These are phyloP conservation scores for Uloborus diversus DNA, from an alignment of 1,140 invertebrate species.

Conservation along the genomic window DNA sequence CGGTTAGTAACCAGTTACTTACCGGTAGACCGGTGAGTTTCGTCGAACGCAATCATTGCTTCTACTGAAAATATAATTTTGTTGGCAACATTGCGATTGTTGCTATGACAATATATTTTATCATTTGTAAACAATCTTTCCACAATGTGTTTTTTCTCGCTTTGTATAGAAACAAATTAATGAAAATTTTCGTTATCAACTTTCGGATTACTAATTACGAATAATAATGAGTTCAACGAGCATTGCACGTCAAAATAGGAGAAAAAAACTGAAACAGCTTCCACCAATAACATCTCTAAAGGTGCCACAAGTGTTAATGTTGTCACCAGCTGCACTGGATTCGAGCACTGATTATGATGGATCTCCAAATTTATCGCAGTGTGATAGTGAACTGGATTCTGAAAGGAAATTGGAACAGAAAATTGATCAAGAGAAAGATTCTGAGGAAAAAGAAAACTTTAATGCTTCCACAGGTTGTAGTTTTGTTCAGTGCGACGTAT, in stretches of 20 bases:
- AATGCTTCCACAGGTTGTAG: constrained; percentile 11
- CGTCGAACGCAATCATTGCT: too few species aligned
- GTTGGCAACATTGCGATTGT: too few species aligned
- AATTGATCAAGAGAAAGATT: background rate
- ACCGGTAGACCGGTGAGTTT: too few species aligned
- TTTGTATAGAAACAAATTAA: too few species aligned
- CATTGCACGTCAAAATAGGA: constrained; percentile 33
- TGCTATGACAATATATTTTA: too few species aligned
- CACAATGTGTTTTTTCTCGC: too few species aligned
- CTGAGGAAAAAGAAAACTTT: background rate
- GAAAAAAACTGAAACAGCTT: constrained; percentile 6
- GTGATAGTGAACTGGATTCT: background rate
- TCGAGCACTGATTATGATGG: background rate
- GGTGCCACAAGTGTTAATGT: background rate
- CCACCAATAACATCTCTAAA: background rate
- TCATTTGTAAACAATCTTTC: too few species aligned
- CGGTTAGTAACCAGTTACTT: too few species aligned
- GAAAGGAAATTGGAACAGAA: background rate
- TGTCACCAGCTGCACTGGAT: background rate
- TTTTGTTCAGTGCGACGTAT: constrained; percentile 32
- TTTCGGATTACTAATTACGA: too few species aligned
- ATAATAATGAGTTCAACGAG: constrained; percentile 34
- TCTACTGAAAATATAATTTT: too few species aligned
- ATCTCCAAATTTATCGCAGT: background rate
- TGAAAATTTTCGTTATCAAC: too few species aligned